These are phyloP conservation scores for Coilia nasus DNA, from an alignment of 2,797 vertebrate species.

Conservation along the genomic window DNA sequence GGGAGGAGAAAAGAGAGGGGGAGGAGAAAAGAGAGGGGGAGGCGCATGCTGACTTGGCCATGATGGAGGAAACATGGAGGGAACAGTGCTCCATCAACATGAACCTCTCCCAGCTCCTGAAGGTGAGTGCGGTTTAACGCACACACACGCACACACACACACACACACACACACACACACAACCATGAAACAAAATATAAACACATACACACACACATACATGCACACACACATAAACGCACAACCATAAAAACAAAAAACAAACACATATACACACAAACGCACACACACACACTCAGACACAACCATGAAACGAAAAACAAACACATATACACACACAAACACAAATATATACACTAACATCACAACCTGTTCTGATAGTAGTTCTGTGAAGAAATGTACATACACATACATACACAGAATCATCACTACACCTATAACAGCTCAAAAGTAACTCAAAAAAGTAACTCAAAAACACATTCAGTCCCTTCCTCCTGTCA, in stretches of 20 bases:
- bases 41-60: constrained; percentile 87
- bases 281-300: neutral
- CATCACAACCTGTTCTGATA: too few species aligned
- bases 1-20: constrained; percentile 65
- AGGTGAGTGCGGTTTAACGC: constrained; percentile 80
- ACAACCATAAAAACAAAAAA: neutral
- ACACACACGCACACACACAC: constrained; percentile 35
- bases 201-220: neutral
- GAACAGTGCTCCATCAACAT: constrained; percentile 91
- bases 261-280: neutral
- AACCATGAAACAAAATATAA: neutral
- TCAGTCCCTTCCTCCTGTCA: constrained; percentile 9
- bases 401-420: neutral
- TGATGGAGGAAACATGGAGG: constrained; percentile 94
- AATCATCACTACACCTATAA: neutral
- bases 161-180: constrained; percentile 22
- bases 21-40: constrained; percentile 71
- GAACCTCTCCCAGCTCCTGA: constrained; percentile 80
- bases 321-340: neutral
- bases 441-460: too few species aligned
- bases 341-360: neutral
- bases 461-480: too few species aligned
- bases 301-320: neutral
- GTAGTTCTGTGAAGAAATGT: neutral
- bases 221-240: neutral